Evolutionary conservation across 2,888 invertebrate genomes (phyloP), one percentile per base, ranked within the genome.

Genomic region (Tetranychus piercei): DNA sequence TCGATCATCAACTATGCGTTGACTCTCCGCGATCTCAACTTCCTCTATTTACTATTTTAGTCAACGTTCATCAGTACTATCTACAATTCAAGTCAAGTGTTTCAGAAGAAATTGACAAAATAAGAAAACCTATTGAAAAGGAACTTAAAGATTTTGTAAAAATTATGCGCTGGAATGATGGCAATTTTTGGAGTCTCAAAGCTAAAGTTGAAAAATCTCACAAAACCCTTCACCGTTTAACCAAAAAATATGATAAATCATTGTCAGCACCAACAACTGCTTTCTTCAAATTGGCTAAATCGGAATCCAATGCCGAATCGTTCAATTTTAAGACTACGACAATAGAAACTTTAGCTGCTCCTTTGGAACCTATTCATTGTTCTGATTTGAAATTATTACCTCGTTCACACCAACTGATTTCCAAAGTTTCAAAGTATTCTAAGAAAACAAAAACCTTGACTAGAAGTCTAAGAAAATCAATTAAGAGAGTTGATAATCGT

Each of bases 91-190:
- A 84, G 5, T 80, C 83, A 0, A 87, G 87, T 79, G 87, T 95
- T 0, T 82, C 85, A 0, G 83, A 85, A 0, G 86, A 87, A 73
- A 87, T 93, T 11, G 87, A 87, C 73, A 86, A 87, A 64, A 85
- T 89, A 34, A 87, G 90, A 45, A 82, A 87, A 0, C 93, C 94
- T 0, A 90, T 96, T 76, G 94, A 95, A 81, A 93, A 92, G 83
- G 90, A 93, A 81, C 82, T 99, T 15, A 89, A 89, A 78, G 94
- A 94, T 79, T 93, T 92, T 81, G 90, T 97, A 0, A 94, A 95
- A 83, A 95, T 99, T 74, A 91, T 91, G 73, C 87, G 92, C 66
- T 99, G 96, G 91, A 91, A 90, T 80, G 96, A 99, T 80, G 87
- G 92, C 18, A 96, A 90, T 80, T 94, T 94, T 81, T 95, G 92